phyloP scores from a whole-genome alignment of 2,888 invertebrate genomes.

The Horisme vitalbata region DNA sequence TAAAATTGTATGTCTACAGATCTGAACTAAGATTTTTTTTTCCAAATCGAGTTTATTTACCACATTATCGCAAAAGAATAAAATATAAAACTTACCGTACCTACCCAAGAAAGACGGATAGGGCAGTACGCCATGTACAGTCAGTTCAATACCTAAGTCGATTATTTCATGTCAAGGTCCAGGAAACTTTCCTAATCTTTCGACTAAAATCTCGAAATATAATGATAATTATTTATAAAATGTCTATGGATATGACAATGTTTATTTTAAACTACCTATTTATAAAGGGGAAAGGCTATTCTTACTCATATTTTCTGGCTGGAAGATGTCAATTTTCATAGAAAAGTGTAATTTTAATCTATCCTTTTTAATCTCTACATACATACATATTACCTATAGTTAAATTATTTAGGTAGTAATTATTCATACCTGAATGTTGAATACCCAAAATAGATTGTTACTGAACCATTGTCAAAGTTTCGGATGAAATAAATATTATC shows the following conservation, averaged over 20 bases:
- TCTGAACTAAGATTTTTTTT: no score
- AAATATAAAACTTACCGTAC: no score
- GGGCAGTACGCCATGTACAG: no score
- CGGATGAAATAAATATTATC: slow-evolving; percentile 65
- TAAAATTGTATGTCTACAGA: no score
- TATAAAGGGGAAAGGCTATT: slow-evolving; percentile 50
- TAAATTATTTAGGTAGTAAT: no score
- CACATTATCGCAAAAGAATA: no score
- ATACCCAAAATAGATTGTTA: slow-evolving; percentile 68
- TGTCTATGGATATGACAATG: slow-evolving; percentile 9
- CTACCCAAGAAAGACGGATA: no score
- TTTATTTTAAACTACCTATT: slow-evolving; percentile 1
- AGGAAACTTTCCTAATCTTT: no score
- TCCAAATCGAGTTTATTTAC: no score
- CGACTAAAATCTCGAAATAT: background rate
- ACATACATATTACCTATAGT: slow-evolving; percentile 72
- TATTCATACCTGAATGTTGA: slow-evolving; percentile 60
- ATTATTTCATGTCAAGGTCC: background rate
- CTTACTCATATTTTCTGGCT: slow-evolving; percentile 41
- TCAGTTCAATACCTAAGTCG: no score
- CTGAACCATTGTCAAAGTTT: slow-evolving; percentile 66
- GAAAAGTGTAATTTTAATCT: slow-evolving; percentile 38
- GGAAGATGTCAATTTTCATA: slow-evolving; percentile 53
- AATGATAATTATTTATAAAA: background rate
- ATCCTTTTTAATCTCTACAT: slow-evolving; percentile 65